Base-by-base conservation (phyloP, 2,797 vertebrate genomes). In the Lacerta agilis region DNA sequence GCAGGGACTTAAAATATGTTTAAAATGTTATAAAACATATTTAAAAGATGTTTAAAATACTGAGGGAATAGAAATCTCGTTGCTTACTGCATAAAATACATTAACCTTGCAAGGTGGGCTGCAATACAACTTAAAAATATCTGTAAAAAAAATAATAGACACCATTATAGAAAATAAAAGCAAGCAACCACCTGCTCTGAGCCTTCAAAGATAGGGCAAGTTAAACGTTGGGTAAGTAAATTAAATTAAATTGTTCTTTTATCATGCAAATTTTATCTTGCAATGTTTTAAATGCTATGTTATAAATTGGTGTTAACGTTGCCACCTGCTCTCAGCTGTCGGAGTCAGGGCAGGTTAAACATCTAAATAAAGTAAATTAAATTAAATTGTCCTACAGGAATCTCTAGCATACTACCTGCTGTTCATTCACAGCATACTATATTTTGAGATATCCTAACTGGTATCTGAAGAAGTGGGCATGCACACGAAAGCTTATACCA, bases 271-370 rank as follows among this genome's bases (percentile, higher is more conserved):
- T 85, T 79, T 89, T 66, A 81, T 89, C n/a, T 17, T 38, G 43
- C 69, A 64, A 43, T 33, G 38, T 80, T 88, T 88, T 81, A 85
- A 89, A 76, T 55, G 55, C n/a, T 81, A 38, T 73, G 58, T 25
- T 75, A 80, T 73, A 85, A 89, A 85, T 81, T 76, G 83, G 83
- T 81, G 81, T 88, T 84, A 79, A 64, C 79, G 82, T 73, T 84
- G 87, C 76, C 76, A 79, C 82, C 82, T 85, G 87, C 87, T 85
- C 49, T 85, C 29, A 88, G 67, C 76, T 36, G n/a, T 79, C 76
- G 73, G 82, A 84, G 69, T 58, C 76, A 85, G 58, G 71, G 71
- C 61, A 76, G 83, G 55, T 80, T 85, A 85, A 89, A 61, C 18
- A 66, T 85, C 69, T 75, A 88, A 88, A 73, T 79, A 88, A 83